A percentile compares a stretch with the other conserved stretches of the same genome.
Conservation (phyloP, 2,888 invertebrate genomes). For the Asteroscopus sphinx region DNA sequence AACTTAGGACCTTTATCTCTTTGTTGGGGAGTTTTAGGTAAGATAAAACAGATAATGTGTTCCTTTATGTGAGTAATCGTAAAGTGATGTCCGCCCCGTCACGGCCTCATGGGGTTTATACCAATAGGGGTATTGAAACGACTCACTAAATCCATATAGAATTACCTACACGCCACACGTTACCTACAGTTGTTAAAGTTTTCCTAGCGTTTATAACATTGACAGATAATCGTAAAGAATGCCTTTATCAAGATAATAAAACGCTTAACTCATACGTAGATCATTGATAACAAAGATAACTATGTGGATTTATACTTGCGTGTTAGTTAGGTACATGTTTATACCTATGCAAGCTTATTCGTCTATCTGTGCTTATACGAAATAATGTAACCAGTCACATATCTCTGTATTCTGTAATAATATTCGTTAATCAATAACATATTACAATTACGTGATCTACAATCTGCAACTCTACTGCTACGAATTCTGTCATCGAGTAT, state of each 20-base stretch:
- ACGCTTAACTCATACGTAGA: slow-evolving; percentile 60
- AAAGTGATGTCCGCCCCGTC: slow-evolving; percentile 69
- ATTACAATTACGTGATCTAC: too few relatives aligned
- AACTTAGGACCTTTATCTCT: slow-evolving; percentile 85
- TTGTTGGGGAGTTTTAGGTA: slow-evolving; percentile 82
- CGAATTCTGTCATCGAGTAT: too few relatives aligned
- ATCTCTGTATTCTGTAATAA: neutral
- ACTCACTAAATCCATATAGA: slow-evolving; percentile 43
- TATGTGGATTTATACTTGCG: slow-evolving; percentile 53
- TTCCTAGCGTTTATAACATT: slow-evolving; percentile 58
- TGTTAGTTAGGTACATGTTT: slow-evolving; percentile 35
- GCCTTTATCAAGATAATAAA: slow-evolving; percentile 70
- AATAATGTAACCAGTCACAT: slow-evolving; percentile 7
- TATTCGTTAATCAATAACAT: neutral
- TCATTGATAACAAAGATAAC: slow-evolving; percentile 63
- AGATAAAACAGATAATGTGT: slow-evolving; percentile 87
- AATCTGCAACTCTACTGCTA: too few relatives aligned
- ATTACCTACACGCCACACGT: slow-evolving; percentile 43
- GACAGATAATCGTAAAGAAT: slow-evolving; percentile 66
- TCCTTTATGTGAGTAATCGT: slow-evolving; percentile 83
- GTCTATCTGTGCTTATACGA: slow-evolving; percentile 12
- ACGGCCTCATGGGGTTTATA: slow-evolving; percentile 77
- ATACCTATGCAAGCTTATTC: slow-evolving; percentile 21
- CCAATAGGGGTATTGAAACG: slow-evolving; percentile 44
- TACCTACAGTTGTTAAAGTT: slow-evolving; percentile 54